These are phyloP conservation scores for Coracopsis vasa DNA, from an alignment of 2,113 vertebrate species.

Conservation along the genomic window DNA sequence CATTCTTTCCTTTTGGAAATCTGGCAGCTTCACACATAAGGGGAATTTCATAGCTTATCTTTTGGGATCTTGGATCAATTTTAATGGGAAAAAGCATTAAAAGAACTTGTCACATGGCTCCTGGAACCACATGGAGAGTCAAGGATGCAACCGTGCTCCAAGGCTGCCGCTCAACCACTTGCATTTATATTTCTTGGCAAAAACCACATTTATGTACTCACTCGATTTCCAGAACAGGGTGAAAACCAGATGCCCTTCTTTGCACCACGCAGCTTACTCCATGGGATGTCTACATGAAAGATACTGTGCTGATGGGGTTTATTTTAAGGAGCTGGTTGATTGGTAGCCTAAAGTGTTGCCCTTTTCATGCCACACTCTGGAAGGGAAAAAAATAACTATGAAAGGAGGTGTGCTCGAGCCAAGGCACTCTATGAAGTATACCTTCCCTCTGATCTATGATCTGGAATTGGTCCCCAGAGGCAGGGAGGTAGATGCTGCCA, in stretches of 20 bases:
- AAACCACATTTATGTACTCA: neutral
- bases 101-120: neutral
- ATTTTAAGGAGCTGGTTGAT: slow-evolving; percentile 57
- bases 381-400: neutral
- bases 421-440: slow-evolving; percentile 38
- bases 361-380: slow-evolving; percentile 49
- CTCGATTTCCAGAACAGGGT: slow-evolving; percentile 44
- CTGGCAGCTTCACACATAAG: neutral
- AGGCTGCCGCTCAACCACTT: neutral
- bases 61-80: neutral
- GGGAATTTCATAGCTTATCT: slow-evolving; percentile 12
- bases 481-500: slow-evolving; percentile 40
- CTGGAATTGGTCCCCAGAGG: slow-evolving; percentile 48
- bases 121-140: slow-evolving; percentile 11
- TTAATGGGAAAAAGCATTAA: slow-evolving; percentile 11
- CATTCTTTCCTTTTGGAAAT: slow-evolving; percentile 44
- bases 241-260: slow-evolving; percentile 58
- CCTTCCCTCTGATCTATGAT: slow-evolving; percentile 57
- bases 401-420: slow-evolving; percentile 22
- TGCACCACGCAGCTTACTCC: slow-evolving; percentile 9
- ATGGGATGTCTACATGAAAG: slow-evolving; percentile 52
- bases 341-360: slow-evolving; percentile 48
- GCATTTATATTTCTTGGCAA: slow-evolving; percentile 59
- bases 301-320: slow-evolving; percentile 39
- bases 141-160: neutral